Evolutionary conservation across 2,797 vertebrate genomes (phyloP).

Genomic region (Xiphophorus birchmanni): DNA sequence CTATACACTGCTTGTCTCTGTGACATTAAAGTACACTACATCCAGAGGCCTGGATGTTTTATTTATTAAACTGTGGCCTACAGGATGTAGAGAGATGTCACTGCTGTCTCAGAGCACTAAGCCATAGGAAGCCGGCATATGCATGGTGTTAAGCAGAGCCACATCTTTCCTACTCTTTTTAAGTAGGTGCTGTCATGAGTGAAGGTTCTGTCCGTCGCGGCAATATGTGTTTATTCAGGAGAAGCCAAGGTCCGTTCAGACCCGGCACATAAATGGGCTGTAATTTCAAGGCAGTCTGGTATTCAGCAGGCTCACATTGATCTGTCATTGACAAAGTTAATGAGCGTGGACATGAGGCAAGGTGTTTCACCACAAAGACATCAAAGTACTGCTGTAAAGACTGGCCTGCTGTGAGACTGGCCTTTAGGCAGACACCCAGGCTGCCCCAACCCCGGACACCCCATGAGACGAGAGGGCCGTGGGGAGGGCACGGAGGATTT

Average conservation of each 20-base stretch:
- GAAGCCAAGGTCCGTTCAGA: constrained; percentile 49
- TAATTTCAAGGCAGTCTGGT: constrained; percentile 55
- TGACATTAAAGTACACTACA: constrained; percentile 56
- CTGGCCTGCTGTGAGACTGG: constrained; percentile 70
- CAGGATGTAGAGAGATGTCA: constrained; percentile 59
- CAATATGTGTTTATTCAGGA: constrained; percentile 55
- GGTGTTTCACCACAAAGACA: constrained; percentile 75
- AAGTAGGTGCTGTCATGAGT: constrained; percentile 48
- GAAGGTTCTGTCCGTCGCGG: constrained; percentile 30
- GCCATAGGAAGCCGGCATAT: constrained; percentile 42
- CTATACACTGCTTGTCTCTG: constrained; percentile 46
- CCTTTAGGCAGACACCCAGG: constrained; percentile 75
- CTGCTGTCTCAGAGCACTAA: constrained; percentile 55
- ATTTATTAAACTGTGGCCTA: constrained; percentile 54
- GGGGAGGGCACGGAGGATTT: constrained; percentile 15
- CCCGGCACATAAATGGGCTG: constrained; percentile 54
- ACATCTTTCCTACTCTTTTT: constrained; percentile 60
- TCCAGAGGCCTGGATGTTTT: constrained; percentile 46
- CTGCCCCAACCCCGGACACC: constrained; percentile 54
- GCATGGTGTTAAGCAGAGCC: constrained; percentile 58
- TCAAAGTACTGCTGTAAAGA: constrained; percentile 69
- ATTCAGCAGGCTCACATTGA: constrained; percentile 69
- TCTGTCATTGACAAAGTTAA: constrained; percentile 79
- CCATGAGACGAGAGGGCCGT: constrained; percentile 37
- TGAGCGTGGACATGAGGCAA: constrained; percentile 75